Percentiles rank a stretch among this genome's conserved stretches.
Conservation (phyloP, 2,888 invertebrate species). For the Allacma fusca region DNA sequence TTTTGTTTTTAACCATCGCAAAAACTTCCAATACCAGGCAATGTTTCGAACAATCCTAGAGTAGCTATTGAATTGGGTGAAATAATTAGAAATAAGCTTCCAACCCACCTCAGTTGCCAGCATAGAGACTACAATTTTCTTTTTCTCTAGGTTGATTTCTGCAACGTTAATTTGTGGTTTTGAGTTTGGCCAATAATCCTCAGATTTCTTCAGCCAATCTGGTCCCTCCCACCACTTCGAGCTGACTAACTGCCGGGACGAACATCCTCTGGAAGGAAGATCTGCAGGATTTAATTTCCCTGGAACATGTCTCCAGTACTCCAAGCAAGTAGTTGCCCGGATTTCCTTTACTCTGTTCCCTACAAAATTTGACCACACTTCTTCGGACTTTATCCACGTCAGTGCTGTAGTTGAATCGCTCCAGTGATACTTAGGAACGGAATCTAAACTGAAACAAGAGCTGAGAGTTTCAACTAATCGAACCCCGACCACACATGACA, state of each 20-base stretch:
- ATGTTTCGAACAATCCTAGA: not conserved
- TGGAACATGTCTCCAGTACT: conserved; percentile 54
- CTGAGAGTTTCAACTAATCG: conserved; percentile 38
- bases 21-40: no score
- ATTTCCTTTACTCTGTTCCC: conserved; percentile 52
- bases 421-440: conserved; percentile 37
- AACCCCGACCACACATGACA: conserved; percentile 17
- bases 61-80: no score
- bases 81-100: not conserved
- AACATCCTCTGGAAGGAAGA: conserved; percentile 58
- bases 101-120: no score
- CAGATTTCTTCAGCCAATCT: conserved; percentile 45
- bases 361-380: conserved; percentile 56
- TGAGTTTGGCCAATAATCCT: conserved; percentile 46
- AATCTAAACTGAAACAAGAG: not conserved
- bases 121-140: conserved; percentile 1
- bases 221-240: conserved; percentile 60
- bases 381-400: conserved; percentile 50
- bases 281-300: conserved; percentile 58
- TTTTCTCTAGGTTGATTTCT: conserved; percentile 23
- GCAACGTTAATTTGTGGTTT: conserved; percentile 43
- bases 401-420: conserved; percentile 51
- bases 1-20: no score
- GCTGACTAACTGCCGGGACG: conserved; percentile 28
- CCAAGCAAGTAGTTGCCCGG: conserved; percentile 45